These are phyloP conservation scores for Metacarcinus magister DNA, from an alignment of 2,888 invertebrate genomes.

Conservation along the genomic window DNA sequence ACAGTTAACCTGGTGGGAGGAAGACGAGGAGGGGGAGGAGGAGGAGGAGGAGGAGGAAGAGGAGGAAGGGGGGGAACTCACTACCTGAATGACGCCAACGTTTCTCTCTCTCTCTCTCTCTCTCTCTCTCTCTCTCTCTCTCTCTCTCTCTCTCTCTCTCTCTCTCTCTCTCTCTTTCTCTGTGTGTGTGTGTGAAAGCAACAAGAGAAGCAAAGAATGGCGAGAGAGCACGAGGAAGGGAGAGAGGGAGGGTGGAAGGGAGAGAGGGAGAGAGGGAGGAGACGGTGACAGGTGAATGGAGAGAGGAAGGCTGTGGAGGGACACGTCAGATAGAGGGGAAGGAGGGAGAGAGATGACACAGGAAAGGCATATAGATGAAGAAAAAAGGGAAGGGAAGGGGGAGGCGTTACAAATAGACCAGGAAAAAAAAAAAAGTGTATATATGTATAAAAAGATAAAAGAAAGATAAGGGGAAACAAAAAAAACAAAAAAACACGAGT, in stretches of 20 bases:
- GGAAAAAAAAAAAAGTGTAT: neutral
- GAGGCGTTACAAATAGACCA: neutral
- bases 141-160: slow-evolving; percentile 46
- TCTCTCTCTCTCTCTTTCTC: neutral
- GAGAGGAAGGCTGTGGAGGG: neutral
- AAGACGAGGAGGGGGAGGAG: neutral
- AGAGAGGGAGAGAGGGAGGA: slow-evolving; percentile 60
- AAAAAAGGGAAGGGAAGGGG: neutral
- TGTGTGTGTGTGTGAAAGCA: slow-evolving; percentile 26
- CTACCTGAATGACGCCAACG: slow-evolving; percentile 39
- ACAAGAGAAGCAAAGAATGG: slow-evolving; percentile 26
- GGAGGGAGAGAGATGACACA: slow-evolving; percentile 34
- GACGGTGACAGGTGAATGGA: slow-evolving; percentile 48
- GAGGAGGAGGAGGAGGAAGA: neutral
- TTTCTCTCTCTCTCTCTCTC: neutral
- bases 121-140: neutral
- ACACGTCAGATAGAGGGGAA: slow-evolving; percentile 16
- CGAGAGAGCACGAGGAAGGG: neutral
- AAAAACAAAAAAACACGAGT: neutral
- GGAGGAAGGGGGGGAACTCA: neutral
- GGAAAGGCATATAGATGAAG: slow-evolving; percentile 45
- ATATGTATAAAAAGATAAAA: neutral
- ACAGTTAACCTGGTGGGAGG: neutral
- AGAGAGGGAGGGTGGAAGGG: neutral
- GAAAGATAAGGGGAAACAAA: neutral